Percentiles rank a stretch among this genome's conserved stretches.
phyloP scores from a whole-genome alignment of 2,888 invertebrate genomes.

The Xestia sexstrigata region DNA sequence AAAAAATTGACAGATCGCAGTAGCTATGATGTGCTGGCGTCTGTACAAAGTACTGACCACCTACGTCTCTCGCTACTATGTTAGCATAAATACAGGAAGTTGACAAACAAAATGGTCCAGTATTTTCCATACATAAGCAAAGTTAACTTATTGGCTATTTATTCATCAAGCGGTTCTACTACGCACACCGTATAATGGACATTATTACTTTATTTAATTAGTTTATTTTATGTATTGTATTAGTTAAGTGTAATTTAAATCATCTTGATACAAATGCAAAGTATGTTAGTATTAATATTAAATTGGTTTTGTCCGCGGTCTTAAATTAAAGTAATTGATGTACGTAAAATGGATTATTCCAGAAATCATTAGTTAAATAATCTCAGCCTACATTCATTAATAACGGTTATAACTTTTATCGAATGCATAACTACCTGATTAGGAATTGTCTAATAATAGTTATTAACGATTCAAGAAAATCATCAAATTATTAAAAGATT shows the following conservation, averaged over 20 bases:
- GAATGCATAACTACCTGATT: neutral
- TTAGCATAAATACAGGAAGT: constrained; percentile 45
- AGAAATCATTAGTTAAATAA: too few species aligned
- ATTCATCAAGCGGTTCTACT: constrained; percentile 46
- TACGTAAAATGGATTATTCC: too few species aligned
- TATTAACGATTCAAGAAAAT: too few species aligned
- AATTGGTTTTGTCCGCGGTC: neutral
- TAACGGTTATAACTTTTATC: neutral
- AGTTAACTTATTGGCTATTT: constrained; percentile 54
- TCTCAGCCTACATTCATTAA: too few species aligned
- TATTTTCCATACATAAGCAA: constrained; percentile 49
- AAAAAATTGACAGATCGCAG: too few species aligned
- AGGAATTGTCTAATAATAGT: neutral
- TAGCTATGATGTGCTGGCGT: too few species aligned
- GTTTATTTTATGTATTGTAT: constrained; percentile 27
- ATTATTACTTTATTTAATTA: constrained; percentile 31
- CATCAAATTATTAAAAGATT: too few species aligned
- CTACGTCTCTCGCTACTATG: constrained; percentile 19
- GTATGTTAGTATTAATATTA: neutral
- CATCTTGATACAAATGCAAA: constrained; percentile 6
- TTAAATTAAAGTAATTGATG: neutral
- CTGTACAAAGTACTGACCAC: constrained; percentile 2
- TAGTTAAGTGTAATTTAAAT: constrained; percentile 26
- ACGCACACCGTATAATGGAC: constrained; percentile 48
- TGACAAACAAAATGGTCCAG: constrained; percentile 39